phyloP scores from a whole-genome alignment of 2,113 vertebrate species.

The Seriola aureovittata region DNA sequence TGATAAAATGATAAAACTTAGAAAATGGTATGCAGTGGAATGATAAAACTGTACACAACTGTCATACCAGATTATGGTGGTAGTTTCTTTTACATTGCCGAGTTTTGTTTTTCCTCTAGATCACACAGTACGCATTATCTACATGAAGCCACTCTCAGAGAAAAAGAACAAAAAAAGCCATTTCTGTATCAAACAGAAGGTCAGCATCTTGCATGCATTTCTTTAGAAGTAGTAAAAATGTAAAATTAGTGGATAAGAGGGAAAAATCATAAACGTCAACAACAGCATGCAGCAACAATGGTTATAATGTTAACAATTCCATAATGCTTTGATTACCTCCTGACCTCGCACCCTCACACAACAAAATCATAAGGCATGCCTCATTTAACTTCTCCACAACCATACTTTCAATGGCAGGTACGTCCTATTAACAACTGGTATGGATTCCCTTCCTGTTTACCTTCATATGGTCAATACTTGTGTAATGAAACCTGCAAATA shows the following conservation, averaged over 20 bases:
- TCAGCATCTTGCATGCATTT: slow-evolving; percentile 85
- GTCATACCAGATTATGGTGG: slow-evolving; percentile 70
- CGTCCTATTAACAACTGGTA: slow-evolving; percentile 66
- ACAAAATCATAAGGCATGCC: slow-evolving; percentile 96
- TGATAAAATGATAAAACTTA: slow-evolving; percentile 61
- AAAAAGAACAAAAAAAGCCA: slow-evolving; percentile 57
- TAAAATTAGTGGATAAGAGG: slow-evolving; percentile 61
- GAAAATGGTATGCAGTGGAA: slow-evolving; percentile 76
- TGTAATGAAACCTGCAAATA: slow-evolving; percentile 75
- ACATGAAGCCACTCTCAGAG: slow-evolving; percentile 78
- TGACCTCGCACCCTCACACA: slow-evolving; percentile 83
- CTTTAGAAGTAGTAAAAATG: slow-evolving; percentile 73
- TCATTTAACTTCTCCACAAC: slow-evolving; percentile 83
- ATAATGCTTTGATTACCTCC: slow-evolving; percentile 82
- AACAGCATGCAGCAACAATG: slow-evolving; percentile 94
- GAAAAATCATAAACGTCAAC: slow-evolving; percentile 86
- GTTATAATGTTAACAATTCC: slow-evolving; percentile 88
- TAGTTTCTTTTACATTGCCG: slow-evolving; percentile 70
- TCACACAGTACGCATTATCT: slow-evolving; percentile 75
- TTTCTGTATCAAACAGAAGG: slow-evolving; percentile 80
- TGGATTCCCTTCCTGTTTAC: slow-evolving; percentile 76
- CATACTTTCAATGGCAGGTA: slow-evolving; percentile 79
- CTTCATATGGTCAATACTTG: slow-evolving; percentile 83
- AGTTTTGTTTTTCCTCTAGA: slow-evolving; percentile 71
- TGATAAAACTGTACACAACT: slow-evolving; percentile 83